These are phyloP conservation scores for Notolabrus celidotus DNA, from an alignment of 2,797 vertebrate genomes.

Conservation along the genomic window DNA sequence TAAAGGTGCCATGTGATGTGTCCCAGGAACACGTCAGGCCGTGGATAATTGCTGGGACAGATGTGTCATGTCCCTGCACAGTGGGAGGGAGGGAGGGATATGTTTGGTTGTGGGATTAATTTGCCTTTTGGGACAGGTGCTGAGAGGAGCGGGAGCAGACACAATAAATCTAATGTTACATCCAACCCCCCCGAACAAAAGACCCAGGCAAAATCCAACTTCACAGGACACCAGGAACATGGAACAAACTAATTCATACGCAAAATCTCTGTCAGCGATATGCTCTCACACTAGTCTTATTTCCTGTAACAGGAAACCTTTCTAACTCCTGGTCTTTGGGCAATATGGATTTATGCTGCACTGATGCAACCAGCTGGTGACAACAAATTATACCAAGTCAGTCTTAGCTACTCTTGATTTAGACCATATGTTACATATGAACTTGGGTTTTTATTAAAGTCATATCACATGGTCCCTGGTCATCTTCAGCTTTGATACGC, in stretches of 20 bases:
- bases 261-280: slow-evolving; percentile 74
- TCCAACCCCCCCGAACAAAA: slow-evolving; percentile 17
- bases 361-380: slow-evolving; percentile 43
- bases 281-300: slow-evolving; percentile 60
- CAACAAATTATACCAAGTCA: slow-evolving; percentile 36
- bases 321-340: slow-evolving; percentile 41
- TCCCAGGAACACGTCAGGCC: slow-evolving; percentile 63
- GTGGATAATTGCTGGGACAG: slow-evolving; percentile 71
- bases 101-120: slow-evolving; percentile 71
- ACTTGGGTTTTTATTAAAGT: slow-evolving; percentile 49
- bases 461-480: slow-evolving; percentile 26
- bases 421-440: slow-evolving; percentile 38
- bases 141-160: slow-evolving; percentile 69
- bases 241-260: slow-evolving; percentile 58
- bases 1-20: slow-evolving; percentile 56
- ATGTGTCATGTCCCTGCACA: slow-evolving; percentile 75
- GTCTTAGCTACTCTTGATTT: slow-evolving; percentile 35
- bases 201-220: slow-evolving; percentile 12
- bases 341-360: slow-evolving; percentile 35
- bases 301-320: slow-evolving; percentile 70
- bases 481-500: slow-evolving; percentile 39
- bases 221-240: slow-evolving; percentile 43
- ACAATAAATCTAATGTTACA: slow-evolving; percentile 81
- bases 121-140: slow-evolving; percentile 79
- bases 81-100: slow-evolving; percentile 34